Evolutionary conservation across 2,113 vertebrate genomes (phyloP), one percentile per base, ranked within the genome.

Genomic region (Odocoileus hemionus): DNA sequence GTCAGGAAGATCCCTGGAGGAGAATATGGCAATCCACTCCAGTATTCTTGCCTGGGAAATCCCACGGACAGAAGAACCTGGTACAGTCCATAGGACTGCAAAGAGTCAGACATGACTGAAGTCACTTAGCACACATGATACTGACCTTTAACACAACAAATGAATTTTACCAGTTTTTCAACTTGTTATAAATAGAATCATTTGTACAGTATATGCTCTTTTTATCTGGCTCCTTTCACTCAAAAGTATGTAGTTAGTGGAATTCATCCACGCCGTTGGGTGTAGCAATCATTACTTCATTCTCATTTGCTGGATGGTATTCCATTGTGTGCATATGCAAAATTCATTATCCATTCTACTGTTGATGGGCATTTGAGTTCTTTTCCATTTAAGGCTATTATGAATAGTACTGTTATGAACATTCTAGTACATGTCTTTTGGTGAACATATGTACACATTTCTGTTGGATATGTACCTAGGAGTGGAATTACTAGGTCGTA

Each of bases 141-240:
- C 12, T 91, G 74, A 86, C 21, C 57, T 96, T 95, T 95, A 52
- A 96, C 47, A 90, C 13, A 94, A 64, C 7, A 88, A 79, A 79
- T 60, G 60, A 67, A 0, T 82, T 94, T 92, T 64, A 74, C 5
- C 6, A 50, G 4, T n/a, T 90, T 92, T 93, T 88, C n/a, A 11
- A 60, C 12, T 70, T 70, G 15, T 21, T 89, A 45, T 86, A 91
- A 82, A 78, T 60, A 92, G 33, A 96, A 93, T 52, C 5, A 78
- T 83, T 95, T 45, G 79, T 67, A 64, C 23, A 5, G 1, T 39
- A 79, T 23, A 11, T 93, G 70, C 23, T 76, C 25, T 58, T 89
- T 95, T 67, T 80, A 78, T 78, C 57, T 84, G 28, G 6, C 26
- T 89, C 17, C 47, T 67, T 89, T 95, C 36, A 84, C 47, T 88